Base-by-base conservation (phyloP, 2,888 invertebrate species). In the Brenthis hecate region DNA sequence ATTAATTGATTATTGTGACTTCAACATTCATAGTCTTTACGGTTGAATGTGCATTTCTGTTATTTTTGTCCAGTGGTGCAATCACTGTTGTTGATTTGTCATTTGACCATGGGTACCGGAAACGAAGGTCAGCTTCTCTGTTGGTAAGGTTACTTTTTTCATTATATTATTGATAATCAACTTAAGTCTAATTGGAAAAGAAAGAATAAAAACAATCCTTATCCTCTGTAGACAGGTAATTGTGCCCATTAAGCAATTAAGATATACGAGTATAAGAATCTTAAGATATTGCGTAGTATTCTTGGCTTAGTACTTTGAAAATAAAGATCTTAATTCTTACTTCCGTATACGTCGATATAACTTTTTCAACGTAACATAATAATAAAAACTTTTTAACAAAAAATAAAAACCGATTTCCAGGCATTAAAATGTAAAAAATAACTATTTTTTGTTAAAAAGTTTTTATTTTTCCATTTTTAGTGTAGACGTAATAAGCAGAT, bases 61-160 rank as follows among this genome's bases (percentile, higher is more conserved):
- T 66, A 75, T 71, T 86, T 84, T 86, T 86, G 85, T 73, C 73
- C 74, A 73, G 57, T 73, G 79, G 80, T 86, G 81, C 80, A 81
- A 81, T 69, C 76, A 76, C 60, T 60, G 50, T 80, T 78, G 79
- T 78, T 81, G 80, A 85, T 86, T 84, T 88, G 88, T 82, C 86
- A 85, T 86, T 84, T 88, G 88, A 82, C 86, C 85, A 74, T 86
- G 85, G 87, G 81, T 79, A 72, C 75, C 77, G 77, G 81, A 83
- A 53, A 60, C 82, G 80, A 87, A 91, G 89, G 91, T 86, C 88
- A 77, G 50, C 51, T 54, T 53, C 53, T 47, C 8, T 61, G 32
- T 53, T 54, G 60, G 16, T 50, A 60, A 55, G 19, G 23, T 56
- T 54, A 14, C 36, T 55, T 53, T 47, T 32, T 50, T 32, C 19